Percentiles rank a stretch among this genome's conserved stretches.
phyloP scores from a whole-genome alignment of 2,797 vertebrate genomes.

The Squalus acanthias region DNA sequence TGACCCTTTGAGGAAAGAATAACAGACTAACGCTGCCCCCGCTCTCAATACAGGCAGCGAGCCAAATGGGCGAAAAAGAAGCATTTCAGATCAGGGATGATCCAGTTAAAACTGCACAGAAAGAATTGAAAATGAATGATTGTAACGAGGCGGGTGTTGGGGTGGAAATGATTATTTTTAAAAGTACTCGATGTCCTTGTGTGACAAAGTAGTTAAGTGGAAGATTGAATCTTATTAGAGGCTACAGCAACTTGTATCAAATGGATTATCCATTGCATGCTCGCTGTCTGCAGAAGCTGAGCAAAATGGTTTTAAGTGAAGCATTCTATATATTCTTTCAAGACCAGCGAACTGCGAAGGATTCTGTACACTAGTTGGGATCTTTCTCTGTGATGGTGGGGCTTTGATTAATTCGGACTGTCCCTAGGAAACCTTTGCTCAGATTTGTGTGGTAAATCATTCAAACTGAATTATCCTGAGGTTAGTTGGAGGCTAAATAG shows the following conservation, averaged over 20 bases:
- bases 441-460: not conserved
- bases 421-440: not conserved
- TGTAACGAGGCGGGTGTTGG: not conserved
- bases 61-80: too few relatives aligned
- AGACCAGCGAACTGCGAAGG: too few relatives aligned
- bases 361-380: not conserved
- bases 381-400: not conserved
- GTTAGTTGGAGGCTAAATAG: not conserved
- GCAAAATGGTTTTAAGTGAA: not conserved
- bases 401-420: not conserved
- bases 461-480: not conserved
- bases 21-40: not conserved
- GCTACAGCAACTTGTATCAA: not conserved
- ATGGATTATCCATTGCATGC: not conserved
- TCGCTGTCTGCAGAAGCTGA: not conserved
- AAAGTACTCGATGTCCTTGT: constrained; percentile 15
- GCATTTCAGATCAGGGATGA: not conserved
- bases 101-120: not conserved
- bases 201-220: not conserved
- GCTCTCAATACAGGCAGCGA: too few relatives aligned
- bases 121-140: not conserved
- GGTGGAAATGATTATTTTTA: not conserved
- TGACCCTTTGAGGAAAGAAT: not conserved
- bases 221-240: not conserved
- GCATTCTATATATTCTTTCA: not conserved